Evolutionary conservation across 2,888 invertebrate species (phyloP), one percentile per base, ranked within the genome.

Genomic region (Amphipoea lucens): DNA sequence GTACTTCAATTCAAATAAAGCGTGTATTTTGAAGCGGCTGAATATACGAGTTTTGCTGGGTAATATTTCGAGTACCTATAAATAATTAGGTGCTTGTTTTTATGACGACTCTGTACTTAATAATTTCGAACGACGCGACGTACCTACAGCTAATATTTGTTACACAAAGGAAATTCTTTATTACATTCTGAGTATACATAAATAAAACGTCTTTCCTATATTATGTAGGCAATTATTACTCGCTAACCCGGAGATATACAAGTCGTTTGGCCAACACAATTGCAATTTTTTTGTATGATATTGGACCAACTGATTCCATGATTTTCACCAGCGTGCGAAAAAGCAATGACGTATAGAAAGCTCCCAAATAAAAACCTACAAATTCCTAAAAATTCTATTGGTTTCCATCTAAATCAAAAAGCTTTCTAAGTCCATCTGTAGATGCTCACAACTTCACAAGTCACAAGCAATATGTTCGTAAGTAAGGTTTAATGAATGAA

Each of bases 401-500:
- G 54, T 54, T 67, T 17, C 45, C 12, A 48, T 57, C 5, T 63
- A 45, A 63, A 76, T 72, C 45, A 71, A 65, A 81, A 54, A 76
- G 45, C 62, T 72, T 40, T 57, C 23, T 1, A 65, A 69, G 54
- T 74, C 54, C 29, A 60, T 36, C 57, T 73, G 14, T 40, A 42
- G 40, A 71, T 62, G 69, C 57, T 79, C 68, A 48, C 69, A 70
- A 75, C 65, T 78, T 79, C 68, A 54, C 67, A 68, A 75, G 74
- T 76, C 76, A 69, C 68, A 83, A 67, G 77, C 82, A 67, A 60
- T 79, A 66, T 40, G 17, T 60, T 65, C 57, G 29, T 78, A 79
- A 83, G 79, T 80, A 77, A 79, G 82, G 78, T 83, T 76, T 87
- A 87, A 88, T 90, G 86, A 88, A 88, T 87, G 79, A 82, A 88